Evolutionary conservation across 2,888 invertebrate genomes (phyloP), one percentile per base, ranked within the genome.

Genomic region (Junonia oenone): DNA sequence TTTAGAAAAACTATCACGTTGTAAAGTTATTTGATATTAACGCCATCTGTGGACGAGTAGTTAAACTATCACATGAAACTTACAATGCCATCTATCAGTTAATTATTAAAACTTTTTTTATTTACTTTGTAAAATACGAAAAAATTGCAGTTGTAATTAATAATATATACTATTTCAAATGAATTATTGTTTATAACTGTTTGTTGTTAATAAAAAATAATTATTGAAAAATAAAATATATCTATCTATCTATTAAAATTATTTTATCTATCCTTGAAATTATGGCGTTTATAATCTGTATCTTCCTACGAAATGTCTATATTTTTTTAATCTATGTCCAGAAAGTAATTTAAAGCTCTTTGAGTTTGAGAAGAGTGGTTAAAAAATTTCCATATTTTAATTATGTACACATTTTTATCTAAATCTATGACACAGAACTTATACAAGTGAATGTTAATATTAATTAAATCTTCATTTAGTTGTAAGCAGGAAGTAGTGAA

Each of bases 381-480:
- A 15, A 38, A 15, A 38, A 29, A 38, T 14, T 40, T 15, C 9
- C 40, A 40, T 35, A 33, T 9, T 54, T 13, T 54, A 43, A 33
- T 46, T 29, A 29, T 29, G 15, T 46, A 29, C 29, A 49, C 43
- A 38, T 31, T 45, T 51, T 15, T 48, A 48, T 58, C 38, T 58
- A 14, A 37, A 17, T 37, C 45, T 50, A 50, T 58, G 29, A 48
- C 31, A 17, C 38, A 43, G 3, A 31, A 27, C 29, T 4, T 15
- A 33, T 2, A 19, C 38, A 14, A 47, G 19, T 46, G 40, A 49
- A 35, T 49, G 33, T n/a, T 46, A 40, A 46, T 43, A 15, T 31
- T 26, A 51, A 48, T 45, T 45, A 47, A 49, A 55, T 55, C 22
- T 35, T 51, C 40, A 65, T 31, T 47, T 31, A 59, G 52, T 58